Evolutionary conservation across 1,140 invertebrate genomes (phyloP), one percentile per base, ranked within the genome.

Genomic region (Plectrocnemia conspersa): DNA sequence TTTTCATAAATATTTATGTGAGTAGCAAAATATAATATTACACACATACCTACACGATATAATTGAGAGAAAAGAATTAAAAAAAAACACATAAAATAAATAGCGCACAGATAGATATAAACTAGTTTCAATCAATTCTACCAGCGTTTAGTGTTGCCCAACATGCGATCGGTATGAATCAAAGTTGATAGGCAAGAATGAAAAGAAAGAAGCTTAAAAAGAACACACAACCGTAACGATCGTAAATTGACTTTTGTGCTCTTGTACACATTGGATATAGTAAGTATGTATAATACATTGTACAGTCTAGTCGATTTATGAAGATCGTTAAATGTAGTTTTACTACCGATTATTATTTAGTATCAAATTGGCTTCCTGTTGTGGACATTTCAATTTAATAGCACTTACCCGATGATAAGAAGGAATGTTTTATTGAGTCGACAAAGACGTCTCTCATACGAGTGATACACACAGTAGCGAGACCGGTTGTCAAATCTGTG

Each of bases 261-360:
- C n/a, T n/a, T 40, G 36, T 4, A n/a, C 15, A 3, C 15, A 19
- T 40, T 29, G 27, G n/a, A 29, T 7, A 29, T 29, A 7, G 27
- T 7, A 29, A 29, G n/a, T n/a, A 29, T 29, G 6, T 7, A 29
- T 29, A 29, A 6, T 7, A 29, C n/a, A 7, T 6, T 29, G 27
- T 29, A 29, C 27, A 7, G n/a, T 18, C 18, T 18, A 18, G 18
- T 40, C 13, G 32, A 50, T 50, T 50, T 50, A 50, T 29, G 21
- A 32, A 27, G 27, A 19, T 32, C 18, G 24, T 47, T 47, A 47
- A 27, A 27, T 29, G 16, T 18, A 11, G 15, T 21, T 38, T 50
- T 50, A 50, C 33, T 19, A 38, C 33, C 47, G 47, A 15, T 50
- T 38, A 50, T 25, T 23, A 50, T 50, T 50, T 38, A 50, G 38